A percentile compares a stretch with the other conserved stretches of the same genome.
phyloP scores from a whole-genome alignment of 2,113 vertebrate species.

The Albula goreensis region DNA sequence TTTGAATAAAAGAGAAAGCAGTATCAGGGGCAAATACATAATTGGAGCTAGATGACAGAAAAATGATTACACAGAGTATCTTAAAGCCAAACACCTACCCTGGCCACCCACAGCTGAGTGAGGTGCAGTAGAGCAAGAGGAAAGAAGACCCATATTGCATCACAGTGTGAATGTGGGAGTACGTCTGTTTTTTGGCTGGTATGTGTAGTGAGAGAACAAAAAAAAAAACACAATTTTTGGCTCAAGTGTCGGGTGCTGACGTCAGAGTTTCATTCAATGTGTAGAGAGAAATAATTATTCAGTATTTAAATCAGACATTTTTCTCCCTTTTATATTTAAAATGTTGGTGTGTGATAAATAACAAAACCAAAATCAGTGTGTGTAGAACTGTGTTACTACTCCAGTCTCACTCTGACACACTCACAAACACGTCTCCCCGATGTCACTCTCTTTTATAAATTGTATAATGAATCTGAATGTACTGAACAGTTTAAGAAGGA shows the following conservation, averaged over 20 bases:
- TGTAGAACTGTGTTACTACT: background rate
- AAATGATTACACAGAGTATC: conserved; percentile 21
- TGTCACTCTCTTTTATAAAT: no score
- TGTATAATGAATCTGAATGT: no score
- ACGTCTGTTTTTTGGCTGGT: background rate
- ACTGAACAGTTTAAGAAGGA: no score
- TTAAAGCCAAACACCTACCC: conserved; percentile 9
- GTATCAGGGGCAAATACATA: background rate
- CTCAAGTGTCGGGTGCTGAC: background rate
- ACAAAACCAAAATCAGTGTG: background rate
- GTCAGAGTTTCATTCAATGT: background rate
- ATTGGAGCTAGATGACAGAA: conserved; percentile 7
- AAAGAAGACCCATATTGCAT: conserved; percentile 3
- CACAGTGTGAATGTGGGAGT: conserved; percentile 10
- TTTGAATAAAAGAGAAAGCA: background rate
- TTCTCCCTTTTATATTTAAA: background rate
- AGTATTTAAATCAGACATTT: background rate
- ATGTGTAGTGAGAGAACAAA: background rate
- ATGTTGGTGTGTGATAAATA: background rate
- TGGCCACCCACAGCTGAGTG: conserved; percentile 12
- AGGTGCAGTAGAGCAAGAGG: background rate
- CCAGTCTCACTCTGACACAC: background rate
- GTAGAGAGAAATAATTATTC: background rate
- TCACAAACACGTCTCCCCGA: background rate
- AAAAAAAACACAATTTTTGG: background rate